Evolutionary conservation across 2,888 invertebrate species (phyloP), one percentile per base, ranked within the genome.

Genomic region (Cephus spinipes): DNA sequence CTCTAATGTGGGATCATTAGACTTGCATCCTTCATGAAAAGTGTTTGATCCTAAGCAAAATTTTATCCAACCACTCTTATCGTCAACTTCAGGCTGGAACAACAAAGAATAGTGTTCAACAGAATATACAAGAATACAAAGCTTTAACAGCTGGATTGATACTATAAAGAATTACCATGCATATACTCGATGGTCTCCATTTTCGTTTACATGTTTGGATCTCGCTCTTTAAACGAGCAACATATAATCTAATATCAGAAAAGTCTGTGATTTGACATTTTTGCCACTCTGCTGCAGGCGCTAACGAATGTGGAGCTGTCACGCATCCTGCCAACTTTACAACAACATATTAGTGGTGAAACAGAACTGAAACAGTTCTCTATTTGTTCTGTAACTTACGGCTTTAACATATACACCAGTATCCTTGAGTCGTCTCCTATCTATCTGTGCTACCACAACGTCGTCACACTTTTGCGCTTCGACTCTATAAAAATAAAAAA

Each of bases 261-360:
- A 96, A 96, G 84, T 96, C 94, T 12, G 94, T 93, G 2, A 95
- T 92, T 91, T 96, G 95, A 79, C 93, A 92, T 79, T 94, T 93
- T 90, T 96, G 95, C 96, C 96, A 96, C 86, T 94, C 93, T 73
- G 89, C 77, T 1, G 92, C 92, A 1, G 94, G 94, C 32, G 87
- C 79, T 68, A 92, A 82, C 31, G 84, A 83, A 4, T 85, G 83
- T 15, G 94, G 93, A 78, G 94, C 93, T 81, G 92, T 89, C 2
- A 90, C 83, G 76, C 92, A 92, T 73, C 92, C 92, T 84, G 91
- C 90, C 69, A 90, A 88, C 93, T 93, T 71, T 74, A 74, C 32
- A 36, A 69, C 15, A 40, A 40, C 15, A 40, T 15, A 15, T 40
- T 32, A 40, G 1, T 6, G 15, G 6, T 40, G 12, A 0, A 12